Evolutionary conservation across 2,797 vertebrate genomes (phyloP), one percentile per base, ranked within the genome.

Genomic region (Parambassis ranga): DNA sequence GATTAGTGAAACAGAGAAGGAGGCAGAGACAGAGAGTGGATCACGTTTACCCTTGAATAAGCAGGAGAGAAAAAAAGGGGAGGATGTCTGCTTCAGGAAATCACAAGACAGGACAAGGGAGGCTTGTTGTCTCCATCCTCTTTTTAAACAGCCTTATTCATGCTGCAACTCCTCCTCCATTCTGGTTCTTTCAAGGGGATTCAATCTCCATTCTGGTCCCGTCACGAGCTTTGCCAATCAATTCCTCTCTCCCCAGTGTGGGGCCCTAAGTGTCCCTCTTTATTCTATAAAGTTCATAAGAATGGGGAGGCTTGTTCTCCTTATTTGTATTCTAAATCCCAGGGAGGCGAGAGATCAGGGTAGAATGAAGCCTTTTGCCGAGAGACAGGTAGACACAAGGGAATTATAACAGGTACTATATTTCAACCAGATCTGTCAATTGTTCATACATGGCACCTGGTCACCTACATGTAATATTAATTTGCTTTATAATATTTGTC

Each of bases 71-170:
- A 81, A 78, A 85, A 88, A 78, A 84, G 71, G 78, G 85, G 81
- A 90, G 89, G 90, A 89, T 86, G 89, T 91, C 82, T 87, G 87
- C 86, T 83, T 83, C 86, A 88, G 86, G 83, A 89, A 89, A 88
- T 86, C 86, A 84, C 82, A 79, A 84, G 77, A 70, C 63, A 75
- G 87, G 72, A 90, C 89, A 91, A 89, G 89, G 87, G 83, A 83
- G 80, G 81, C 81, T 86, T 90, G 87, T 91, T 82, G 89, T 81
- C 87, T 71, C 76, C 74, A 64, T 85, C 82, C 85, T 84, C 81
- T 63, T 87, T 89, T 85, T 85, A 91, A 91, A 89, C 82, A 84
- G 83, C 77, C 85, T 89, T 88, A 90, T 92, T 92, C 89, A 91
- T 89, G 65, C 68, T 14, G 47, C 82, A 72, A 72, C 82, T 85